phyloP scores from a whole-genome alignment of 2,888 invertebrate species.

The Tipula lateralis region DNA sequence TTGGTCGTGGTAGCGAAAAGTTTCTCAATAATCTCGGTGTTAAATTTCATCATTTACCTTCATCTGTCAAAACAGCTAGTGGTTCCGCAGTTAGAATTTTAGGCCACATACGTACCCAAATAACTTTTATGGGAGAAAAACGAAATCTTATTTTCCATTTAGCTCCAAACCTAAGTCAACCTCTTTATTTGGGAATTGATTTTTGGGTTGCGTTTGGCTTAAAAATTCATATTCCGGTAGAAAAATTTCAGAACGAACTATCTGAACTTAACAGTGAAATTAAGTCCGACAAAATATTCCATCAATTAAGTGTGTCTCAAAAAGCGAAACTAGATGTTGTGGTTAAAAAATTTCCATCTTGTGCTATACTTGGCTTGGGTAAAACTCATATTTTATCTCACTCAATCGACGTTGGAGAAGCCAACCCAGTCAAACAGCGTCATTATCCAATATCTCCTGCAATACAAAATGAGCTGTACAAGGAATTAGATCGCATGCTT shows the following conservation, averaged over 20 bases:
- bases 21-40: not conserved
- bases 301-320: not conserved
- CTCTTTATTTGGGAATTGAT: not conserved
- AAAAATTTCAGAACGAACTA: too few relatives aligned
- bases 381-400: slow-evolving; percentile 34
- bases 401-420: slow-evolving; percentile 35
- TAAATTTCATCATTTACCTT: not conserved
- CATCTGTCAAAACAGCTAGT: not conserved
- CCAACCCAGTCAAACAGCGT: slow-evolving; percentile 34
- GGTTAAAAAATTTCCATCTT: not conserved
- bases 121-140: not conserved
- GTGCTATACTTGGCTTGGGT: slow-evolving; percentile 28
- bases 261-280: too few relatives aligned
- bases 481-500: slow-evolving; percentile 41
- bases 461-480: slow-evolving; percentile 34
- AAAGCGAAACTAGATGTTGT: not conserved
- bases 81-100: not conserved
- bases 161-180: not conserved
- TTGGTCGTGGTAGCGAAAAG: not conserved
- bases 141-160: not conserved
- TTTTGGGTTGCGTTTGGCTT: not conserved
- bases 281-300: not conserved
- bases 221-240: not conserved
- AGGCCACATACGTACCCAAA: not conserved
- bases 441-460: slow-evolving; percentile 36